These are phyloP conservation scores for Trachymyrmex septentrionalis DNA, from an alignment of 1,140 invertebrate species.

Conservation along the genomic window DNA sequence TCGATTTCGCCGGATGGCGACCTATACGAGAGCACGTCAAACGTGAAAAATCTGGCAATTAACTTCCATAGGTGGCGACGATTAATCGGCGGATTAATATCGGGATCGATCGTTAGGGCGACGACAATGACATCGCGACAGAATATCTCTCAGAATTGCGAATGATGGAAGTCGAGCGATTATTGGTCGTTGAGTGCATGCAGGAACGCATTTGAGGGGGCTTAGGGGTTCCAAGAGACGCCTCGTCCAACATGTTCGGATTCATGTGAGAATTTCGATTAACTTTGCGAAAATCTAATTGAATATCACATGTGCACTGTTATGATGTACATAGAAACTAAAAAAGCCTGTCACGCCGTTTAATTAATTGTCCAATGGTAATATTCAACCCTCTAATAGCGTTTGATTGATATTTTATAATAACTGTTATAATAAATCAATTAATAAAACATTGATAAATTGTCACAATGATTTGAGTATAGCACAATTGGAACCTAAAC, in stretches of 20 bases:
- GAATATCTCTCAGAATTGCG: constrained; percentile 22
- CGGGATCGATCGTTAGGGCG: constrained; percentile 14
- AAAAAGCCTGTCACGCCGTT: not conserved
- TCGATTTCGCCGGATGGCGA: constrained; percentile 36
- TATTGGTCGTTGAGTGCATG: not conserved
- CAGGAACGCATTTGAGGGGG: not conserved
- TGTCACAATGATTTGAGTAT: not conserved
- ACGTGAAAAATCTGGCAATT: constrained; percentile 55
- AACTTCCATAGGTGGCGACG: constrained; percentile 39
- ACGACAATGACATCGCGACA: constrained; percentile 27
- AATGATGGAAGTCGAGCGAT: constrained; percentile 25
- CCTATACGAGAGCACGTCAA: constrained; percentile 15
- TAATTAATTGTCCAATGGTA: not conserved
- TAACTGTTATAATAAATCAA: not conserved
- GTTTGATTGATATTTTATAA: not conserved
- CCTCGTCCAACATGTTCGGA: not conserved
- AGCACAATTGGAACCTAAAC: not conserved
- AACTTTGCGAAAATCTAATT: constrained; percentile 20
- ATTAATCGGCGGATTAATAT: constrained; percentile 58
- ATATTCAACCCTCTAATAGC: not conserved
- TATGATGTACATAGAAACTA: not conserved
- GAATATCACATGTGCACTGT: no score
- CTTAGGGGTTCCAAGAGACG: not conserved
- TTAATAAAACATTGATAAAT: constrained; percentile 13
- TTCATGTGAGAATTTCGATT: constrained; percentile 2